These are phyloP conservation scores for Hemichromis elongatus DNA, from an alignment of 2,113 vertebrate genomes.

Conservation along the genomic window DNA sequence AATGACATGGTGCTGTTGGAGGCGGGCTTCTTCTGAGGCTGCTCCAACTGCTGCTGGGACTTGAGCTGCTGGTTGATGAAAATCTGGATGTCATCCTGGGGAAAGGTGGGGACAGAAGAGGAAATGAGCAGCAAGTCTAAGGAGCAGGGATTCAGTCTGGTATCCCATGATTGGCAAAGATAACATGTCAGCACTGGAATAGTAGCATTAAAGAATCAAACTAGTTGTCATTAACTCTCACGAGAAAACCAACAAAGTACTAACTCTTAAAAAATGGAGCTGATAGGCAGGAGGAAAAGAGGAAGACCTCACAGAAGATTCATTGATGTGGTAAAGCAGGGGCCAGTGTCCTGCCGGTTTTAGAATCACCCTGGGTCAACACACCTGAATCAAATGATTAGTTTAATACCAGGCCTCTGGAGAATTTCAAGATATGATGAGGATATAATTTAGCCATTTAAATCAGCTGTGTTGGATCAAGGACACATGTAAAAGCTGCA, in stretches of 20 bases:
- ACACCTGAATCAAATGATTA: not conserved
- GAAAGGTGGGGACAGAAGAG: not conserved
- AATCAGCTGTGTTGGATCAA: not conserved
- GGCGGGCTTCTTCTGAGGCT: slow-evolving; percentile 33
- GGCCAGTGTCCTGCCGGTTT: not conserved
- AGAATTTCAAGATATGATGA: not conserved
- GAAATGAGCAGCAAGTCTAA: not conserved
- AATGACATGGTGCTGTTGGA: slow-evolving; percentile 59
- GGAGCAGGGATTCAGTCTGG: not conserved
- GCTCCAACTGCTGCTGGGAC: slow-evolving; percentile 74
- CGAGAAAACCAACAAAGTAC: not conserved
- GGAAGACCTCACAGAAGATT: not conserved
- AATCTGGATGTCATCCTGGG: slow-evolving; percentile 81
- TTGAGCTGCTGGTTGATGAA: slow-evolving; percentile 78
- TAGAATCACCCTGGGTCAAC: not conserved
- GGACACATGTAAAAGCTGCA: not conserved
- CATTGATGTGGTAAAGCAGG: not conserved
- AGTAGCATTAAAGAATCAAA: not conserved
- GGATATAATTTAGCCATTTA: not conserved
- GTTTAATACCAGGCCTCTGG: not conserved
- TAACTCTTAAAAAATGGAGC: not conserved
- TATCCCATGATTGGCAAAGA: not conserved
- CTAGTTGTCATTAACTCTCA: not conserved
- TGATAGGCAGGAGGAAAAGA: not conserved
- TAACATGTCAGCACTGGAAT: not conserved